Conservation (phyloP, 2,113 vertebrate genomes). For the Actinemys pallida region DNA sequence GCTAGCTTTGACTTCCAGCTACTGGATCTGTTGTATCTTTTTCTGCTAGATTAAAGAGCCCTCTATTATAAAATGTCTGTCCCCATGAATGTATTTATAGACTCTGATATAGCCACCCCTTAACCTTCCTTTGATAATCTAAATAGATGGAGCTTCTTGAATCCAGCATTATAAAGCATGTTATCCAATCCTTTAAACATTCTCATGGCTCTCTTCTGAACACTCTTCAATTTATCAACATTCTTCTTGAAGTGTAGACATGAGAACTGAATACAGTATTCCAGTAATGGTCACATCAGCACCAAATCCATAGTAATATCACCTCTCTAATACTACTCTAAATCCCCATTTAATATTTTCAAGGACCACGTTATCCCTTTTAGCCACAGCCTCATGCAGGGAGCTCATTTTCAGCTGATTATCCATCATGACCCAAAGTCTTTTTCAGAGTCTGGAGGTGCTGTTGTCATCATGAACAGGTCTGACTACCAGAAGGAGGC, state of each 20-base stretch:
- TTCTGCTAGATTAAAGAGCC: neutral
- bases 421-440: neutral
- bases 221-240: no score
- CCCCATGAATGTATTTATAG: neutral
- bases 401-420: neutral
- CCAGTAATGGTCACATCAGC: no score
- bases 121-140: neutral
- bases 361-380: neutral
- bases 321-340: no score
- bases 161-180: neutral
- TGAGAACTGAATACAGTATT: no score
- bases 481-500: no score
- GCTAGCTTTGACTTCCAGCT: neutral
- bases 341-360: no score
- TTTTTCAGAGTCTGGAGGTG: neutral
- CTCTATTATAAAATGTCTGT: neutral
- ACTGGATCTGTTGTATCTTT: neutral
- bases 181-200: no score
- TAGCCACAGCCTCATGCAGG: neutral
- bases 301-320: no score
- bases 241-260: no score
- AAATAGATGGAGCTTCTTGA: neutral
- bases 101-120: neutral
- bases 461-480: no score
- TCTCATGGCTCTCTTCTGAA: no score